Evolutionary conservation across 2,113 vertebrate genomes (phyloP), one percentile per base, ranked within the genome.

Genomic region (Nesoenas mayeri): DNA sequence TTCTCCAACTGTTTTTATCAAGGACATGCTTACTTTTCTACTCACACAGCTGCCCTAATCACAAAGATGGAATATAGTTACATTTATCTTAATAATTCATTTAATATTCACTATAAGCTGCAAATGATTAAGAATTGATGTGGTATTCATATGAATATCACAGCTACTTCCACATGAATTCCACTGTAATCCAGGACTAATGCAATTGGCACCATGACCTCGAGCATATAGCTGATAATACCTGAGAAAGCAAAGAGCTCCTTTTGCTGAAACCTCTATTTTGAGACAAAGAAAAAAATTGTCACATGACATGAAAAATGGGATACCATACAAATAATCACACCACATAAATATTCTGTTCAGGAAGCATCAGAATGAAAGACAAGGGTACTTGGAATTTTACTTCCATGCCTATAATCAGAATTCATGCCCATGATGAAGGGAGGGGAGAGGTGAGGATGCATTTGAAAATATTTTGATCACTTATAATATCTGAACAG

Each of bases 41-140:
- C 24, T 92, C 79, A 91, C 54, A 91, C 28, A 82, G 56, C 22
- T 79, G n/a, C 38, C 24, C 79, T 80, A 58, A 93, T 44, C 62
- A 90, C 38, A 56, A 38, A 80, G 56, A 92, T 42, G 47, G 54
- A 92, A 93, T 81, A 93, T 8, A 80, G 29, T 67, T 74, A 60
- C 47, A 79, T 81, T 87, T 84, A 66, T 62, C 81, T 91, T 77
- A 86, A 87, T 87, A 91, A 91, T 83, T 91, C 57, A 81, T 82
- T 91, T 65, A 86, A 36, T 40, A 91, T 85, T 90, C 90, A 66
- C 21, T 79, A 42, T 36, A 93, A 91, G 26, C 24, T 78, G 48
- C 25, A 85, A 47, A 51, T 64, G 72, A 82, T 89, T 89, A 87
- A 85, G 53, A 91, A 96, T 94, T 88, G 60, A 74, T 16, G 42